Evolutionary conservation across 2,888 invertebrate genomes (phyloP).

Genomic region (Xestia sexstrigata): DNA sequence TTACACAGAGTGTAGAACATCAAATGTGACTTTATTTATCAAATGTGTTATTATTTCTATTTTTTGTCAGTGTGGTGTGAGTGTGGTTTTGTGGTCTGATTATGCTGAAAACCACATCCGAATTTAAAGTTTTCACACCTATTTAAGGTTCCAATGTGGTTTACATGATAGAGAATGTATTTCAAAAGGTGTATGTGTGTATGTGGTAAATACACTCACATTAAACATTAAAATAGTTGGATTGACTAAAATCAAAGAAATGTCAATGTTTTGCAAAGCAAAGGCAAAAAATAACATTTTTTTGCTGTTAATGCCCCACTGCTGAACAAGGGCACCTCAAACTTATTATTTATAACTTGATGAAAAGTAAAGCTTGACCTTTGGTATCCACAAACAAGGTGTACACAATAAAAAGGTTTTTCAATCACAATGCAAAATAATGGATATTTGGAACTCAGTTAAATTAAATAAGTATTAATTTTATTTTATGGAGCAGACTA

Average conservation of each 20-base stretch:
- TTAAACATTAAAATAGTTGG: not conserved
- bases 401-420: not conserved
- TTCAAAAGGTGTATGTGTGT: not conserved
- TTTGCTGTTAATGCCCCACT: too few species aligned
- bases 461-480: conserved; percentile 3
- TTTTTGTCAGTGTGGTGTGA: not conserved
- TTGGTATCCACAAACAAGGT: not conserved
- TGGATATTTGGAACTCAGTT: conserved; percentile 4
- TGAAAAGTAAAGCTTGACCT: not conserved
- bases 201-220: not conserved
- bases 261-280: not conserved
- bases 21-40: not conserved
- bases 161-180: not conserved
- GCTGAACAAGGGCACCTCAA: too few species aligned
- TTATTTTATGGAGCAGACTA: not conserved
- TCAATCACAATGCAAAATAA: not conserved
- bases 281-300: not conserved
- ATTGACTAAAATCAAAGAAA: not conserved
- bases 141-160: not conserved
- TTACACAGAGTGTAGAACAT: not conserved
- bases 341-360: not conserved
- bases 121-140: too few species aligned
- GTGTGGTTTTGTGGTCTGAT: not conserved
- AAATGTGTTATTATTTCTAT: not conserved
- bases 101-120: not conserved